Conservation (phyloP, 2,888 invertebrate species). For the Heliconius ethilla region DNA sequence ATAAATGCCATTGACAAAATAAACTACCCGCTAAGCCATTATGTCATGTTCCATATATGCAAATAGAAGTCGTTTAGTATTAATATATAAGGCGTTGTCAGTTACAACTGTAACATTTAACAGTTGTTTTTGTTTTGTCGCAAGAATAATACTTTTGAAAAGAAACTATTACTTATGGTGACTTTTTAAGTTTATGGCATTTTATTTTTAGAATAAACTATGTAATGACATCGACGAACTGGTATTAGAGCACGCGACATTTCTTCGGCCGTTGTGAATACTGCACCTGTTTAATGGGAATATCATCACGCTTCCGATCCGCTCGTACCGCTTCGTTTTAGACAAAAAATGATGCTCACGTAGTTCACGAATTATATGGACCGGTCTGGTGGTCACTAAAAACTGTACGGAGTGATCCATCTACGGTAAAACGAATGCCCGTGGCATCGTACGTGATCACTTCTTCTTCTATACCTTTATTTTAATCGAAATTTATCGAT, state of each 20-base stretch:
- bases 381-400: slow-evolving; percentile 65
- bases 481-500: slow-evolving; percentile 57
- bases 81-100: slow-evolving; percentile 7
- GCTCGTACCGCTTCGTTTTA: slow-evolving; percentile 50
- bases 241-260: slow-evolving; percentile 58
- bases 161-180: background rate
- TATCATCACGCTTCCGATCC: slow-evolving; percentile 65
- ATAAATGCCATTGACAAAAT: background rate
- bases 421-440: slow-evolving; percentile 53
- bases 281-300: slow-evolving; percentile 68
- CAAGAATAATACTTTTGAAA: background rate
- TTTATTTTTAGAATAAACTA: slow-evolving; percentile 32
- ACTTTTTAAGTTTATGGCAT: slow-evolving; percentile 4
- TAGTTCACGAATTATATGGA: slow-evolving; percentile 75
- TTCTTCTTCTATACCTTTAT: slow-evolving; percentile 63
- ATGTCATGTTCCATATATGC: slow-evolving; percentile 8
- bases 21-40: background rate
- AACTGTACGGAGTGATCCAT: slow-evolving; percentile 72
- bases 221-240: slow-evolving; percentile 35
- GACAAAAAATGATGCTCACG: slow-evolving; percentile 72
- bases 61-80: slow-evolving; percentile 14
- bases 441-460: slow-evolving; percentile 54
- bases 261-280: slow-evolving; percentile 58
- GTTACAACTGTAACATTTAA: slow-evolving; percentile 11
- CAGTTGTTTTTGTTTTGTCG: background rate